A percentile compares a stretch with the other conserved stretches of the same genome.
Conservation (phyloP, 2,113 vertebrate species). For the Dolichotis patagonum region DNA sequence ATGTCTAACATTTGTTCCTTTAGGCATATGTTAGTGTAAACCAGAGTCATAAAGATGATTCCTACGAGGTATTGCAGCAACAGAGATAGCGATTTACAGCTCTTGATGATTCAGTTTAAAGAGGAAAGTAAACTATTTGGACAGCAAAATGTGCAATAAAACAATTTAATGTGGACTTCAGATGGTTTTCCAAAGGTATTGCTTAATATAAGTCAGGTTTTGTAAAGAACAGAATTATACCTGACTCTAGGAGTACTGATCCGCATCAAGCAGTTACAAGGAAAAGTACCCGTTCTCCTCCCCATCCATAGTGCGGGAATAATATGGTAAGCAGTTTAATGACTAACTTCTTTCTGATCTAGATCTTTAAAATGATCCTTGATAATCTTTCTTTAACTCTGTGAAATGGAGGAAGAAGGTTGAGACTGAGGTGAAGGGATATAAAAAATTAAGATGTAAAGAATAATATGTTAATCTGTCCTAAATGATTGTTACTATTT, state of each 20-base stretch:
- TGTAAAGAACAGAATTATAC: background rate
- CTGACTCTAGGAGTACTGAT: background rate
- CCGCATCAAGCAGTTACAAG: background rate
- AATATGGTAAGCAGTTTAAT: background rate
- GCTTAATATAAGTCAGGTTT: background rate
- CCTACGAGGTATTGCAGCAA: background rate
- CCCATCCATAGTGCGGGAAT: background rate
- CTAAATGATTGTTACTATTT: background rate
- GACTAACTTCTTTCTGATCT: background rate
- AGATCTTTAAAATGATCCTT: background rate
- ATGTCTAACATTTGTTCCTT: background rate
- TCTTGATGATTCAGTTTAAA: background rate
- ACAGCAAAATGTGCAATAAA: background rate
- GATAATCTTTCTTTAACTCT: background rate
- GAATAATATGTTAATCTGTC: background rate
- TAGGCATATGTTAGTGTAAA: background rate
- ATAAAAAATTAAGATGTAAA: background rate
- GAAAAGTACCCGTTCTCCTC: background rate
- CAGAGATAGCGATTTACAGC: background rate
- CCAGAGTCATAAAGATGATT: background rate
- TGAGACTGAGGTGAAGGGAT: background rate
- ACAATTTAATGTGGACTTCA: background rate
- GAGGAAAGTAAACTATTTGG: background rate
- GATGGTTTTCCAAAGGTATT: background rate
- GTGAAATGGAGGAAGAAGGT: background rate